Evolutionary conservation across 2,797 vertebrate species (phyloP), one percentile per base, ranked within the genome.

Genomic region (Sitta carolinensis): DNA sequence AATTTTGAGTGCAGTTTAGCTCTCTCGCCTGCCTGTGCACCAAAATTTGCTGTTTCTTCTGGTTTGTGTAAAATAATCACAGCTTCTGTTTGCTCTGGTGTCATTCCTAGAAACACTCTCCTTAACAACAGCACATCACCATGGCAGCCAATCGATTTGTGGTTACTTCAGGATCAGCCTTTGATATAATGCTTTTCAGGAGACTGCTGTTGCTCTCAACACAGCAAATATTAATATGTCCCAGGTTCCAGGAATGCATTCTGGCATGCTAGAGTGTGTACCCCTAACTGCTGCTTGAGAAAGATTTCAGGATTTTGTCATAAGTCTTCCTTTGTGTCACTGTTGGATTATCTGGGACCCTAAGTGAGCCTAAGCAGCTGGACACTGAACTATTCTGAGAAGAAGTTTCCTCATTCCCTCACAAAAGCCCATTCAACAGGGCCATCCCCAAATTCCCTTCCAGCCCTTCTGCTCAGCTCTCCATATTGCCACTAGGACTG

Each of bases 141-240:
- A 79, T 88, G 83, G 87, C 89, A 96, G 91, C 84, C 87, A 54
- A 76, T 92, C 42, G 18, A 94, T 97, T 55, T 67, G 89, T 69
- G 51, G 36, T 75, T 69, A 19, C 69, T 87, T 89, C 84, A 79
- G 87, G 69, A 90, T 88, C 84, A 83, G 64, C 34, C 62, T 84
- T 86, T 87, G 80, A 82, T 89, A 66, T 17, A 90, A 70, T 57
- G 63, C 54, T 87, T 84, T 95, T 79, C 77, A 84, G 92, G 83
- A 86, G 47, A 62, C 12, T 17, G 66, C 66, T 78, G 48, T 58
- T 84, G 70, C 64, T 90, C 76, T 88, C 17, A 2, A 88, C 55
- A 74, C 48, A 73, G 34, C 18, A 42, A 3, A 54, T 94, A 93
- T 90, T 93, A 91, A 34, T 67, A 74, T 52, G 63, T 86, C 67